Percentiles rank a stretch among this genome's conserved stretches.
Conservation (phyloP, 2,113 vertebrate species). For the Prionailurus viverrinus region DNA sequence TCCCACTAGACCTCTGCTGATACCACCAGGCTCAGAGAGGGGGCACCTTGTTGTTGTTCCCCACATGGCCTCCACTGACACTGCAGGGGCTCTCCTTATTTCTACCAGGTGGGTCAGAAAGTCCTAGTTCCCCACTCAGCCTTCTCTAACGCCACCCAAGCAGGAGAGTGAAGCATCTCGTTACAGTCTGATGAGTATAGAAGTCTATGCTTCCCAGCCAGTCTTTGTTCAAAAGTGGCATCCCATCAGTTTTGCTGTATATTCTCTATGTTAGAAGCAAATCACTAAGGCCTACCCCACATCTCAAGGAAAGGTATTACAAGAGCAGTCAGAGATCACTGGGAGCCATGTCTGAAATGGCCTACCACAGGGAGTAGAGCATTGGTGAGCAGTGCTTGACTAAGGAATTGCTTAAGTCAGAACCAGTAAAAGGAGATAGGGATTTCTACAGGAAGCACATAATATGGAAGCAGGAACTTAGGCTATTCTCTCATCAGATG, state of each 20-base stretch:
- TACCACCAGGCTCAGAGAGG: neutral
- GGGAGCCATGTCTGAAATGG: neutral
- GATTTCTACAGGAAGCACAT: neutral
- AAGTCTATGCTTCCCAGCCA: neutral
- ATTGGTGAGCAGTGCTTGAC: neutral
- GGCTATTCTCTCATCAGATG: neutral
- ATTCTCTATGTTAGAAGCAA: neutral
- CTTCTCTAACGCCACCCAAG: neutral
- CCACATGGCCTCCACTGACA: neutral
- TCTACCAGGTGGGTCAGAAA: neutral
- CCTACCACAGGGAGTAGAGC: neutral
- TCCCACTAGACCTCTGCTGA: neutral
- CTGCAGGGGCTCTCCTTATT: neutral
- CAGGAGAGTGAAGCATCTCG: neutral
- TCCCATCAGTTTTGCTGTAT: neutral
- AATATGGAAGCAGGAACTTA: neutral
- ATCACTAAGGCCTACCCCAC: neutral
- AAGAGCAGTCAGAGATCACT: neutral
- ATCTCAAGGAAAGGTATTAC: neutral
- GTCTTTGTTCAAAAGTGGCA: neutral
- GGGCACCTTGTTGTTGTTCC: neutral
- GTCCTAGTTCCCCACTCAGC: neutral
- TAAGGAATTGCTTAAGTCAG: neutral
- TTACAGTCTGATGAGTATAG: no score
- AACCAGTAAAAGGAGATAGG: neutral